A percentile compares a stretch with the other conserved stretches of the same genome.
phyloP scores from a whole-genome alignment of 2,888 invertebrate genomes.

The Cerastis leucographa region DNA sequence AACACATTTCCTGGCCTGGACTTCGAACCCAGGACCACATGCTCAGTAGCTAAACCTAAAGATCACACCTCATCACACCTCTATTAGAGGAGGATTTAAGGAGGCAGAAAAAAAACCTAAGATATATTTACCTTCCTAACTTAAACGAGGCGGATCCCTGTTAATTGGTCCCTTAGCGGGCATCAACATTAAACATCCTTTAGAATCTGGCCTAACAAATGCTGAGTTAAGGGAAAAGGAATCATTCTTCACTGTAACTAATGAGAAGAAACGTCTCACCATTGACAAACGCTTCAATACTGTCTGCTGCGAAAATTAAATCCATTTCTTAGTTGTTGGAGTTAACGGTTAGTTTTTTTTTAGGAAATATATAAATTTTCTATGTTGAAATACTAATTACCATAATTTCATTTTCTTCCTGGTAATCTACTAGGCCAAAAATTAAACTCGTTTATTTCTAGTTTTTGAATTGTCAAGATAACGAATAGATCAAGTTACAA shows the following conservation, averaged over 20 bases:
- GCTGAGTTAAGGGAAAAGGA: conserved; percentile 22
- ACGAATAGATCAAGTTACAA: neutral
- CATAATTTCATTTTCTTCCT: neutral
- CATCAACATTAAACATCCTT: conserved; percentile 36
- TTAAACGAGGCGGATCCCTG: conserved; percentile 8
- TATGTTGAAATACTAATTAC: neutral
- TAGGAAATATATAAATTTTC: neutral
- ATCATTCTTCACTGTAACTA: conserved; percentile 39
- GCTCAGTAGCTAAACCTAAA: neutral
- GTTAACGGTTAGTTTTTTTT: neutral
- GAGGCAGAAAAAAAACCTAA: neutral
- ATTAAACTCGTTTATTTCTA: neutral
- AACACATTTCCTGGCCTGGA: neutral
- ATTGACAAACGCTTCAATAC: conserved; percentile 41
- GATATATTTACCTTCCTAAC: conserved; percentile 1
- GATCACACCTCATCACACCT: no score
- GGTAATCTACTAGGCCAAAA: neutral
- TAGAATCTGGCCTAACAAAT: conserved; percentile 39
- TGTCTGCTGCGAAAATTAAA: conserved; percentile 29
- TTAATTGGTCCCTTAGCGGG: conserved; percentile 34
- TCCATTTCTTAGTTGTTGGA: conserved; percentile 15
- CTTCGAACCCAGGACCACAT: neutral
- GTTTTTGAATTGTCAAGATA: neutral
- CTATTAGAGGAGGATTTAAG: neutral
- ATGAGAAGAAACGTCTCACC: conserved; percentile 37